Percentiles rank a stretch among this genome's conserved stretches.
Evolutionary conservation across 2,888 invertebrate genomes (phyloP).

Genomic region (Heliconius charithonia): DNA sequence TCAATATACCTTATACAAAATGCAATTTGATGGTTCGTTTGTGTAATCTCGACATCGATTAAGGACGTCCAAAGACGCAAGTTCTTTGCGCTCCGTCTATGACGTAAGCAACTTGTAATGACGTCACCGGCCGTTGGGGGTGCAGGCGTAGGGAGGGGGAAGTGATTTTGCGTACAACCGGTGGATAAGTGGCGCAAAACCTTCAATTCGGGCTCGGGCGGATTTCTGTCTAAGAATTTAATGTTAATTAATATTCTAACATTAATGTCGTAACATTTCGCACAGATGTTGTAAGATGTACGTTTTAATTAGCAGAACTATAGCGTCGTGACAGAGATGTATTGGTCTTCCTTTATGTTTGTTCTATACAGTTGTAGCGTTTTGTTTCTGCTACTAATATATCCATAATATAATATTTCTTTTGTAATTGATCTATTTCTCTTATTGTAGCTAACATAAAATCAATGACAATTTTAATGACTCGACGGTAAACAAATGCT

Average conservation of each 20-base stretch:
- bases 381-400: neutral
- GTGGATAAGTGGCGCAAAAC: too few species aligned
- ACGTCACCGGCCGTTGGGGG: constrained; percentile 70
- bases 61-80: constrained; percentile 65
- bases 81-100: constrained; percentile 71
- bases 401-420: neutral
- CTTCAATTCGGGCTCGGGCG: too few species aligned
- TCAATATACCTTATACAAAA: constrained; percentile 10
- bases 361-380: neutral
- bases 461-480: constrained; percentile 16
- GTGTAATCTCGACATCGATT: constrained; percentile 62
- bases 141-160: constrained; percentile 57
- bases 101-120: constrained; percentile 74
- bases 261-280: constrained; percentile 34
- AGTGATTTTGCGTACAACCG: constrained; percentile 78
- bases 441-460: constrained; percentile 13
- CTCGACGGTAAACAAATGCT: constrained; percentile 10
- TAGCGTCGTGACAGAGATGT: constrained; percentile 29
- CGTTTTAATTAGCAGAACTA: constrained; percentile 33
- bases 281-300: constrained; percentile 41
- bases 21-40: constrained; percentile 38
- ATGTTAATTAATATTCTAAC: constrained; percentile 44
- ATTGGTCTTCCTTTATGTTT: constrained; percentile 24
- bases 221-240: constrained; percentile 40
- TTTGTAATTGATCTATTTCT: neutral